phyloP scores from a whole-genome alignment of 1,140 invertebrate species.

The Drosophila virilis region DNA sequence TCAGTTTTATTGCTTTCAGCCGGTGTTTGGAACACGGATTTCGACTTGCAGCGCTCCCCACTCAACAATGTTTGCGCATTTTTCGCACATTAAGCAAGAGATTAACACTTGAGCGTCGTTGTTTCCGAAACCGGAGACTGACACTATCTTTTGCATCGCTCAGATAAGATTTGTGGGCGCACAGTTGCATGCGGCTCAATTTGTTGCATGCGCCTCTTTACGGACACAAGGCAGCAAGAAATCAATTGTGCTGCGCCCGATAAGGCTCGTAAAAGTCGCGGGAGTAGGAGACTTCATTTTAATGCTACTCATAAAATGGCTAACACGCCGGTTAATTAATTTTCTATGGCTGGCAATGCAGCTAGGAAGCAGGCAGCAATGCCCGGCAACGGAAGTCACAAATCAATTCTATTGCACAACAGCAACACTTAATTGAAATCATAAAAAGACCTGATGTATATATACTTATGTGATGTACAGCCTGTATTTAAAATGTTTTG shows the following conservation, averaged over 20 bases:
- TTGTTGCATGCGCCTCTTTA: conserved; percentile 44
- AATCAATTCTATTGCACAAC: conserved; percentile 57
- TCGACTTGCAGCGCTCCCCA: background rate
- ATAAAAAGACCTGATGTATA: background rate
- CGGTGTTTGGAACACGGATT: background rate
- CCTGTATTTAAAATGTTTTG: too few species aligned
- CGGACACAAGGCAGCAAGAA: conserved; percentile 5
- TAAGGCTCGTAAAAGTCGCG: conserved; percentile 59
- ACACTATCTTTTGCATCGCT: conserved; percentile 36
- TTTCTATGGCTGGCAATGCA: conserved; percentile 23
- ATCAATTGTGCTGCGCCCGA: conserved; percentile 53
- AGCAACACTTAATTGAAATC: conserved; percentile 2
- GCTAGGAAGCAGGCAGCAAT: conserved; percentile 20
- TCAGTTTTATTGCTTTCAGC: conserved; percentile 33
- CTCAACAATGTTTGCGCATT: conserved; percentile 60
- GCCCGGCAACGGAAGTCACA: conserved; percentile 57
- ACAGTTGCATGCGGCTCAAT: conserved; percentile 46
- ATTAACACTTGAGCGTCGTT: conserved; percentile 52
- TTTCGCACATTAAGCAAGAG: conserved; percentile 65
- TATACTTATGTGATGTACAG: background rate
- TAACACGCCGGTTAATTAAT: conserved; percentile 52
- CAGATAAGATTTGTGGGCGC: conserved; percentile 45
- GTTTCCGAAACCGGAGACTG: conserved; percentile 9
- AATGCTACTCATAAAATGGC: conserved; percentile 66
- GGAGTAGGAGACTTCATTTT: conserved; percentile 32